Percentiles rank a stretch among this genome's conserved stretches.
Evolutionary conservation across 2,888 invertebrate genomes (phyloP).

Genomic region (Paralinhomoeus sp.): DNA sequence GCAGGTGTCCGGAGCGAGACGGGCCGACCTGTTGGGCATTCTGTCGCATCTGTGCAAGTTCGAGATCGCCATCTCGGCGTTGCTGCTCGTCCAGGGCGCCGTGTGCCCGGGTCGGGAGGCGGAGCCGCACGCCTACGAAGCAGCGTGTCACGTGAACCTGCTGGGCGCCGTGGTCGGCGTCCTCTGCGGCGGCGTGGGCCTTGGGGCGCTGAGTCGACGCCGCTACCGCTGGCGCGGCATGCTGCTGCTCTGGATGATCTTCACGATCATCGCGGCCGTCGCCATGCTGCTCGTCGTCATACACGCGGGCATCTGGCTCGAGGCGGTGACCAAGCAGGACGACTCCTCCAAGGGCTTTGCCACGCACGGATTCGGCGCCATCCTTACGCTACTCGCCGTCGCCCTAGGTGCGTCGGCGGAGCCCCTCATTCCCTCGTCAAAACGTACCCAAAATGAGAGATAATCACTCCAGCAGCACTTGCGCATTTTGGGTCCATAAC

Average conservation of each 20-base stretch:
- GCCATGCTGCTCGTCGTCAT: conserved; percentile 20
- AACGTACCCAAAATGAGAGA: not conserved
- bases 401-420: conserved; percentile 10
- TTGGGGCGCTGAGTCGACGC: not conserved
- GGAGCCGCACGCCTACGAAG: no score
- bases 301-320: conserved; percentile 20
- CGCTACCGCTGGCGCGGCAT: conserved; percentile 19
- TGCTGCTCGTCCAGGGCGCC: no score
- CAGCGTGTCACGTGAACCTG: no score
- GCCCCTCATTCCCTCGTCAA: not conserved
- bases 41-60: no score
- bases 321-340: conserved; percentile 20
- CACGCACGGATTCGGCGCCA: conserved; percentile 16
- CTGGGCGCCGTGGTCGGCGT: no score
- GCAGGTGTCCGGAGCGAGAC: no score
- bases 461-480: no score
- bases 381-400: conserved; percentile 19
- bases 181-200: no score
- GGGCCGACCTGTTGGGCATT: no score
- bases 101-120: no score
- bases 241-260: conserved; percentile 19
- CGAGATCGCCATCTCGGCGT: no score
- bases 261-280: conserved; percentile 19
- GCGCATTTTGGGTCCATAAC: no score
- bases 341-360: conserved; percentile 15